Base-by-base conservation (phyloP, 2,888 invertebrate genomes). In the Archaeoteleia sp. region DNA sequence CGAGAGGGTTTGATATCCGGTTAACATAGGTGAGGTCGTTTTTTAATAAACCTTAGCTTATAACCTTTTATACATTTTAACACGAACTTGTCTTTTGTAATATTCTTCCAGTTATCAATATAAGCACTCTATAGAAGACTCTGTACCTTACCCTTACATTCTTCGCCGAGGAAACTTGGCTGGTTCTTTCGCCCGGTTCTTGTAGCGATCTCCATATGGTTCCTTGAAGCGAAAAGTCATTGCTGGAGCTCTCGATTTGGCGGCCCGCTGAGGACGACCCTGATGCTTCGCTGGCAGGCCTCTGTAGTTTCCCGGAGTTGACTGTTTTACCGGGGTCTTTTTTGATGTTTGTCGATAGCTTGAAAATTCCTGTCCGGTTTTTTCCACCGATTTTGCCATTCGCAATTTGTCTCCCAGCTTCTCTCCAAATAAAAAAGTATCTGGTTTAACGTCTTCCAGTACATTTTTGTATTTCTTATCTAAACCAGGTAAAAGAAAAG, bases 401-500 rank as follows among this genome's bases (percentile, higher is more conserved):
- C 9, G n/a, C 1, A 48, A 8, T 35, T 37, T 35, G 3, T 10
- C 48, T 1, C 13, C 17, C 1, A 35, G 37, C 1, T 14, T n/a
- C 1, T 40, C 40, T 9, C 40, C 23, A 10, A 40, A 40, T 2
- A 40, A 9, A 8, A 43, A 10, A 1, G 13, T 23, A 15, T 43
- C 43, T 9, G 23, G 5, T 23, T n/a, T 9, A 1, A 20, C 6
- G 7, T 32, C 45, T 3, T 17, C 20, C 1, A 30, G 20, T 1
- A 45, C 25, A 10, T 20, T 45, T 13, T 45, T 32, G 10, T 45
- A 45, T 20, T 45, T 45, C 20, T 45, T 45, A 32, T 29, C 25
- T 6, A 39, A 2, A 5, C 2, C 9, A 1, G 37, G 37, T 8
- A 39, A 8, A n/a, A 35, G 14, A 3, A n/a, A 43, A 1, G 17